phyloP scores from a whole-genome alignment of 2,888 invertebrate species.

The Nemurella pictetii region DNA sequence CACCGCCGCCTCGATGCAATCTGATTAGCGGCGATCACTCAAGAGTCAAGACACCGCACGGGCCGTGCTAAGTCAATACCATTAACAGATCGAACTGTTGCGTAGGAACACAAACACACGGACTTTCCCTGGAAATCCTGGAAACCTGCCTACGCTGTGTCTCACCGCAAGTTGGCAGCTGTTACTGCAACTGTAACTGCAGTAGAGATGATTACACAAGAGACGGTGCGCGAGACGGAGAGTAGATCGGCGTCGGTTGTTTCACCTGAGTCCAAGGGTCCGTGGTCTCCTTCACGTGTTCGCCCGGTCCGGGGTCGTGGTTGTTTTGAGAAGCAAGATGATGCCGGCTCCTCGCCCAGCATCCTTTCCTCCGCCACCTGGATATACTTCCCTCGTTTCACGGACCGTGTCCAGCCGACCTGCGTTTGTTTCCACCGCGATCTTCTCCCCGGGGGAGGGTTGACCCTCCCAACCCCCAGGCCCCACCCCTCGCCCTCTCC shows the following conservation, averaged over 20 bases:
- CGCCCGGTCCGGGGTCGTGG: neutral
- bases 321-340: neutral
- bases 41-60: neutral
- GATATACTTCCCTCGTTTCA: too few species aligned
- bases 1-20: neutral
- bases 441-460: neutral
- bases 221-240: too few species aligned
- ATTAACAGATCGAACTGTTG: neutral
- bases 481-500: neutral
- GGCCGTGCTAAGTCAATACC: neutral
- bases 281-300: too few species aligned
- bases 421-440: neutral
- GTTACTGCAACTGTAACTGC: too few species aligned
- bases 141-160: too few species aligned
- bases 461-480: neutral
- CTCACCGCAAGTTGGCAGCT: too few species aligned
- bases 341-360: neutral
- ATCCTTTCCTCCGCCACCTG: neutral
- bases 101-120: neutral
- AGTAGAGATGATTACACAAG: too few species aligned
- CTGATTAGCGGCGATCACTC: too few species aligned
- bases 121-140: too few species aligned
- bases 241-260: too few species aligned
- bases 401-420: too few species aligned
- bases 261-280: too few species aligned